These are phyloP conservation scores for Danio kyathit DNA, from an alignment of 2,797 vertebrate species.

Conservation along the genomic window DNA sequence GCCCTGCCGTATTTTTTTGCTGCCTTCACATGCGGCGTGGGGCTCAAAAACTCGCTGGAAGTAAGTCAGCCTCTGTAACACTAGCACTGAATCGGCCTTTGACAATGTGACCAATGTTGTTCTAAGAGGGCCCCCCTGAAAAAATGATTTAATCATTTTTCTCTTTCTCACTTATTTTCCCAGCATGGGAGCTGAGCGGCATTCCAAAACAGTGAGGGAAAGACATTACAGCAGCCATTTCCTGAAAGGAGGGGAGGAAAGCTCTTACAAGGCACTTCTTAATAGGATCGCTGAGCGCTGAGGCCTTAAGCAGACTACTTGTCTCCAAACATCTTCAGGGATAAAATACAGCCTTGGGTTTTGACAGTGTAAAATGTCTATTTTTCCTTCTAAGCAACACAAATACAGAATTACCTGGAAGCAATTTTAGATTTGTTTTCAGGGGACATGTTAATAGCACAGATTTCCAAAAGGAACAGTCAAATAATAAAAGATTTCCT, in stretches of 20 bases:
- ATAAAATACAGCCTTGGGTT: constrained; percentile 70
- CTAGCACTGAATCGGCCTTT: constrained; percentile 81
- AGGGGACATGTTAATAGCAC: too few relatives aligned
- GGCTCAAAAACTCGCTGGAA: constrained; percentile 77
- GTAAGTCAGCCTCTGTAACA: constrained; percentile 76
- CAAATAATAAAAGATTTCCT: background rate
- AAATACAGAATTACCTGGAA: constrained; percentile 68
- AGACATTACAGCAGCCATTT: constrained; percentile 76
- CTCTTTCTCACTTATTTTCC: constrained; percentile 82
- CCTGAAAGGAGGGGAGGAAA: constrained; percentile 72
- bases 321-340: constrained; percentile 73
- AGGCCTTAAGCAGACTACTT: constrained; percentile 67
- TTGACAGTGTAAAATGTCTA: constrained; percentile 71
- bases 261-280: constrained; percentile 74
- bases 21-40: constrained; percentile 73
- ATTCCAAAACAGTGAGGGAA: constrained; percentile 80
- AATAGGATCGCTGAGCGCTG: constrained; percentile 69
- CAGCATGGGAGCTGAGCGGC: constrained; percentile 65
- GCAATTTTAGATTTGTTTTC: constrained; percentile 25
- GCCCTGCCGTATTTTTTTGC: constrained; percentile 84
- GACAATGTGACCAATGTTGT: constrained; percentile 82
- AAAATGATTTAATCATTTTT: constrained; percentile 84
- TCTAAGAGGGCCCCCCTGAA: constrained; percentile 78
- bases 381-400: constrained; percentile 22
- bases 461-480: background rate